These are phyloP conservation scores for Papilio demoleus DNA, from an alignment of 2,888 invertebrate genomes.

Conservation along the genomic window DNA sequence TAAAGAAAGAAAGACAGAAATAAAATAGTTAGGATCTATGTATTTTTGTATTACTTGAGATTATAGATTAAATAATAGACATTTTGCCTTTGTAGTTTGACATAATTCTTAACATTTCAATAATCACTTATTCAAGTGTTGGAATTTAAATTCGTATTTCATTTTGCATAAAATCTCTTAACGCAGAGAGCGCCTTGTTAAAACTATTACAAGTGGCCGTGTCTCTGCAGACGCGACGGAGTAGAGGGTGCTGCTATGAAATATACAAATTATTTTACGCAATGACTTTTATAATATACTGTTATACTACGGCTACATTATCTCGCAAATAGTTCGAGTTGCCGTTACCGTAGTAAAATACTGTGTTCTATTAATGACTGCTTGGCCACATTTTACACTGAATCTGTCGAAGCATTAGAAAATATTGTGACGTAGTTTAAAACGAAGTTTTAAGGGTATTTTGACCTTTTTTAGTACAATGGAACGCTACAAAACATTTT, in stretches of 20 bases:
- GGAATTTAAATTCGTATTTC: conserved; percentile 18
- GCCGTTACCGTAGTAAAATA: too few species aligned
- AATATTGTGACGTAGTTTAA: not conserved
- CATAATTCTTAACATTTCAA: too few species aligned
- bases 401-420: not conserved
- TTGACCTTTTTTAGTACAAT: not conserved
- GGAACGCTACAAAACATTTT: conserved; percentile 1
- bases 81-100: not conserved
- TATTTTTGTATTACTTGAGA: too few species aligned
- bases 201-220: conserved; percentile 20
- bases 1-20: too few species aligned
- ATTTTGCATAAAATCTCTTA: conserved; percentile 13
- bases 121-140: conserved; percentile 7
- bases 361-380: too few species aligned
- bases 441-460: not conserved
- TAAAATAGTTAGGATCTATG: too few species aligned
- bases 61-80: too few species aligned
- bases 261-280: conserved; percentile 10
- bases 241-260: not conserved
- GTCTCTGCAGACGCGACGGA: not conserved
- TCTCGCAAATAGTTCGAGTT: too few species aligned
- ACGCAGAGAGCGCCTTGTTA: conserved; percentile 24
- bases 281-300: not conserved
- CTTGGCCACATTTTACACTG: too few species aligned
- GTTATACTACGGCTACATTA: too few species aligned